These are phyloP conservation scores for Pristionchus mayeri DNA, from an alignment of 2,888 invertebrate genomes.

Conservation along the genomic window DNA sequence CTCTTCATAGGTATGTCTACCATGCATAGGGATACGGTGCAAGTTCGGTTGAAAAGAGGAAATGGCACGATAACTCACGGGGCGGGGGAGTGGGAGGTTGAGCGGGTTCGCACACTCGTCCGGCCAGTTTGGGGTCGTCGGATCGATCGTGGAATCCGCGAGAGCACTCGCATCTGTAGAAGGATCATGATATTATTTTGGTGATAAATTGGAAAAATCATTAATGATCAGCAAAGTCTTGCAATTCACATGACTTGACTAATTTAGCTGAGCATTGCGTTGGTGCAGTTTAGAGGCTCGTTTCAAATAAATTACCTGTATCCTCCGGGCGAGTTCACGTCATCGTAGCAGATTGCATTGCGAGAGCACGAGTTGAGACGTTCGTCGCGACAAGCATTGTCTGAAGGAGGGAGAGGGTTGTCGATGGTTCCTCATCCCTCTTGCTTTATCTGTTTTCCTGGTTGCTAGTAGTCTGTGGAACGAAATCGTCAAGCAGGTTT, in stretches of 20 bases:
- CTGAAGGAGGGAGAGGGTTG: slow-evolving; percentile 62
- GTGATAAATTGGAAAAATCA: too few relatives aligned
- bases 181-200: too few relatives aligned
- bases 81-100: slow-evolving; percentile 71
- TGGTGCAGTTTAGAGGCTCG: too few relatives aligned
- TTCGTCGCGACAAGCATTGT: slow-evolving; percentile 75
- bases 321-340: slow-evolving; percentile 50
- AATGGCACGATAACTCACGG: slow-evolving; percentile 49
- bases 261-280: too few relatives aligned
- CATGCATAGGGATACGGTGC: not conserved
- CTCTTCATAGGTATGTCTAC: not conserved
- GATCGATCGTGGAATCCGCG: slow-evolving; percentile 73
- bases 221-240: too few relatives aligned
- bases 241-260: too few relatives aligned
- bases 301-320: slow-evolving; percentile 16
- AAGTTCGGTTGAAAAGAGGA: not conserved
- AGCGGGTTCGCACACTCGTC: slow-evolving; percentile 74
- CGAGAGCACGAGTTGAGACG: slow-evolving; percentile 75
- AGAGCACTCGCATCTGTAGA: slow-evolving; percentile 72
- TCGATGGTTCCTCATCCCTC: too few relatives aligned
- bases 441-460: too few relatives aligned
- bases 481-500: too few relatives aligned
- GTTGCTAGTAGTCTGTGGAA: too few relatives aligned
- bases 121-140: slow-evolving; percentile 64
- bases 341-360: slow-evolving; percentile 75